These are phyloP conservation scores for Condylura cristata DNA, from an alignment of 2,113 vertebrate genomes.

Conservation along the genomic window DNA sequence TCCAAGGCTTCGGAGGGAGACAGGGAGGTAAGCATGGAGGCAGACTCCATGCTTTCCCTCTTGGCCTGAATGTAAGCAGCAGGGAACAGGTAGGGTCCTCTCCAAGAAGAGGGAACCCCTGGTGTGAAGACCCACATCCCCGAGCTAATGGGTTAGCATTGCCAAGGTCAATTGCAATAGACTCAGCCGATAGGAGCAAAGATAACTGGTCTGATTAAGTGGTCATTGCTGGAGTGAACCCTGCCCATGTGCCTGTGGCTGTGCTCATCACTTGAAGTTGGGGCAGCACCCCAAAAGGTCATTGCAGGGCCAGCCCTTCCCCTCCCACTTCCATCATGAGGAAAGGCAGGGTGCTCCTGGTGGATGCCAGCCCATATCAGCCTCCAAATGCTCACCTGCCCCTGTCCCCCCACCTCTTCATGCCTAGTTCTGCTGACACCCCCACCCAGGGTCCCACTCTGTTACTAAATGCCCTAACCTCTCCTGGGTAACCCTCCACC, in stretches of 20 bases:
- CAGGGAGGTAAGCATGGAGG: background rate
- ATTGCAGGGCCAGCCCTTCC: background rate
- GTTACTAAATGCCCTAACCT: background rate
- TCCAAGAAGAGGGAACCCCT: background rate
- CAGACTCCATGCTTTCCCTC: background rate
- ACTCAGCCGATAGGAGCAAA: background rate
- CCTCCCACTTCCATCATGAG: background rate
- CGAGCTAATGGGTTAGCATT: background rate
- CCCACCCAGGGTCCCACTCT: rapidly evolving
- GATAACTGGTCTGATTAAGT: background rate
- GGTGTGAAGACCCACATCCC: background rate
- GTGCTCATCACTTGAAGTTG: background rate
- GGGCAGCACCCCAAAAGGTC: background rate
- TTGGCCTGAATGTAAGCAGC: background rate
- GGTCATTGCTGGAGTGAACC: background rate
- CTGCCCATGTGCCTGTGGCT: background rate
- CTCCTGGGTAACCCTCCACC: no score
- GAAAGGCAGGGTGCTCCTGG: background rate
- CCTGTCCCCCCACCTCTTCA: background rate
- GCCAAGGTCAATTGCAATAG: background rate
- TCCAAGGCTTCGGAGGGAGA: background rate
- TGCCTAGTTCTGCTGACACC: background rate
- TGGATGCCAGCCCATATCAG: background rate
- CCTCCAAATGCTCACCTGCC: background rate
- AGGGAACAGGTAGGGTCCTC: background rate